phyloP scores from a whole-genome alignment of 2,797 vertebrate genomes.

The Pyrocephalus nanus region DNA sequence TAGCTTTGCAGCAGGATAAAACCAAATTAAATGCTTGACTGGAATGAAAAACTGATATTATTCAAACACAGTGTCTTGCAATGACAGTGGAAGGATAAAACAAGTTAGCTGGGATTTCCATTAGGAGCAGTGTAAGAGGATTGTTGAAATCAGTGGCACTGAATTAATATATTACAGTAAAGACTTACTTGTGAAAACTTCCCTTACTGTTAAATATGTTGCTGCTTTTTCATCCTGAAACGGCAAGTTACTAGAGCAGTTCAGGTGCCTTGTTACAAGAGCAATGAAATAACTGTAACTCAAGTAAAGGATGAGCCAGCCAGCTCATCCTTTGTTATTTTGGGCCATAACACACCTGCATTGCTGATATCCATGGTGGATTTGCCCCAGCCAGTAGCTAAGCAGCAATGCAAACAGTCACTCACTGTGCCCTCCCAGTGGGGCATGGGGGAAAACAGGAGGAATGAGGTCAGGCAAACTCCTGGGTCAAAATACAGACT shows the following conservation, averaged over 20 bases:
- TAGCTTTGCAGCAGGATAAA: neutral
- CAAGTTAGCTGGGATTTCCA: neutral
- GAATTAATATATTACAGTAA: neutral
- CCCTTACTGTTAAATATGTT: neutral
- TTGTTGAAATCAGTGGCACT: constrained; percentile 12
- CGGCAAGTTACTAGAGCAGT: neutral
- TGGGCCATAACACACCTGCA: neutral
- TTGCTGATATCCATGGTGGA: neutral
- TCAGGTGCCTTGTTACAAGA: neutral
- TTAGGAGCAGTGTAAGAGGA: neutral
- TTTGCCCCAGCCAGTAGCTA: neutral
- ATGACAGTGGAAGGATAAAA: neutral
- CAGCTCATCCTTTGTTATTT: neutral
- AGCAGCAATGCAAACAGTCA: neutral
- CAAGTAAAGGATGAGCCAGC: neutral
- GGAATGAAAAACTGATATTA: neutral
- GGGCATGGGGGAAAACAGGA: neutral
- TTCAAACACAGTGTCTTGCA: neutral
- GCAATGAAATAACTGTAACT: neutral
- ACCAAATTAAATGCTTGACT: neutral
- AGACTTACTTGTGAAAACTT: neutral
- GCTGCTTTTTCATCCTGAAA: neutral
- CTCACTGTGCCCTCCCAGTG: neutral
- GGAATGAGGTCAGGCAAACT: neutral
- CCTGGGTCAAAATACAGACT: neutral